Base-by-base conservation (phyloP, 2,797 vertebrate species). In the Rhinatrema bivittatum region DNA sequence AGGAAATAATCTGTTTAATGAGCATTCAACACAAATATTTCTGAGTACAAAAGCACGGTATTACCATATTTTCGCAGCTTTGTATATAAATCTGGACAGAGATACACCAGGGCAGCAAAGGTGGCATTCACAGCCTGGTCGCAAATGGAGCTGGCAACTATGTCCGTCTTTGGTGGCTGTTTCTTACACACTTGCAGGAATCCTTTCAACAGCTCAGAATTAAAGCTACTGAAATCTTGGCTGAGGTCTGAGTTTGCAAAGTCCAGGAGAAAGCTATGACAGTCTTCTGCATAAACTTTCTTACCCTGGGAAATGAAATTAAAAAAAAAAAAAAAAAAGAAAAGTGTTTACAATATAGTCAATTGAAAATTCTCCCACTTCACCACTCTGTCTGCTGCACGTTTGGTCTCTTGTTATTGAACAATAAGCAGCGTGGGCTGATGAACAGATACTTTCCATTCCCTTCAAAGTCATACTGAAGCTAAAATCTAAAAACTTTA, bases 81-180 rank as follows among this genome's bases (percentile, higher is more conserved):
- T 46, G 79, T 73, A 74, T 78, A 88, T 53, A 99, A 88, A 50
- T 86, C 84, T 43, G 94, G 91, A 37, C 90, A 91, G 76, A 97
- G 90, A 82, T 94, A 97, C 41, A 99, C 78, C 90, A 99, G 91
- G 69, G 87, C 87, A 23, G 93, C 91, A 93, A 95, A 99, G 42
- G 93, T 89, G 56, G 91, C 90, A 59, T 97, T 97, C 62, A 98
- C 92, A 64, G 96, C 94, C 79, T 90, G 93, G 75, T 98, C 94
- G 33, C 91, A 81, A 80, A 88, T 87, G 45, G 87, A 79, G 65
- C 96, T 91, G 26, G 79, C 55, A 35, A 87, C 84, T 43, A 91
- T 80, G 78, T 98, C 91, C 37, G 87, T 91, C 75, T 90, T 91
- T 70, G 85, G 50, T 42, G 75, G 72, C 71, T 91, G 91, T 65